phyloP scores from a whole-genome alignment of 2,888 invertebrate genomes.

The Alentia gelatinosa region DNA sequence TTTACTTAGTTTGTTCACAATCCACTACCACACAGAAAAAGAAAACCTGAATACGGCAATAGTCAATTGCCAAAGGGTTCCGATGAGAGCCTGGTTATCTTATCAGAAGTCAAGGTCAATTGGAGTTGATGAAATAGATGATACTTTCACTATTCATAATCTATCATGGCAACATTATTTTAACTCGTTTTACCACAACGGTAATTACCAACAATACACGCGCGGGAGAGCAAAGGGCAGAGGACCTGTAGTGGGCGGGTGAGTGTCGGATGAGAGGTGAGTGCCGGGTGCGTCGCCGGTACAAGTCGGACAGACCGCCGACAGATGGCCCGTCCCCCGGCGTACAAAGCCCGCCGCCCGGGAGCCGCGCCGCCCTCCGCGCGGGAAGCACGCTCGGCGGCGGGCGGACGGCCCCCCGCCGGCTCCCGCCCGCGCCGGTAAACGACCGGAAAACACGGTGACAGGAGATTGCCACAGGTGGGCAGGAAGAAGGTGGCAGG shows the following conservation, averaged over 20 bases:
- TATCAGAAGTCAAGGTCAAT: too few relatives aligned
- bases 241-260: background rate
- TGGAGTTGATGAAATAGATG: too few relatives aligned
- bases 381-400: slow-evolving; percentile 23
- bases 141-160: too few relatives aligned
- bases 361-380: background rate
- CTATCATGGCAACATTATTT: too few relatives aligned
- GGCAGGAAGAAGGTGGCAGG: slow-evolving; percentile 1
- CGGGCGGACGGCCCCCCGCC: background rate
- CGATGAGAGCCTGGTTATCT: too few relatives aligned
- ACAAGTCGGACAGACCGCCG: background rate
- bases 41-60: too few relatives aligned
- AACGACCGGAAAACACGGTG: slow-evolving; percentile 3
- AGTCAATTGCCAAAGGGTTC: too few relatives aligned
- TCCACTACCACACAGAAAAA: too few relatives aligned
- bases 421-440: background rate
- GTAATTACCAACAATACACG: background rate
- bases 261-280: background rate
- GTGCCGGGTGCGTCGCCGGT: background rate
- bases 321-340: slow-evolving; percentile 9
- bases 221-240: background rate
- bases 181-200: background rate
- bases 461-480: slow-evolving; percentile 13
- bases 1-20: too few relatives aligned
- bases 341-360: slow-evolving; percentile 11